These are phyloP conservation scores for Dorcus hopei DNA, from an alignment of 2,888 invertebrate genomes.

Conservation along the genomic window DNA sequence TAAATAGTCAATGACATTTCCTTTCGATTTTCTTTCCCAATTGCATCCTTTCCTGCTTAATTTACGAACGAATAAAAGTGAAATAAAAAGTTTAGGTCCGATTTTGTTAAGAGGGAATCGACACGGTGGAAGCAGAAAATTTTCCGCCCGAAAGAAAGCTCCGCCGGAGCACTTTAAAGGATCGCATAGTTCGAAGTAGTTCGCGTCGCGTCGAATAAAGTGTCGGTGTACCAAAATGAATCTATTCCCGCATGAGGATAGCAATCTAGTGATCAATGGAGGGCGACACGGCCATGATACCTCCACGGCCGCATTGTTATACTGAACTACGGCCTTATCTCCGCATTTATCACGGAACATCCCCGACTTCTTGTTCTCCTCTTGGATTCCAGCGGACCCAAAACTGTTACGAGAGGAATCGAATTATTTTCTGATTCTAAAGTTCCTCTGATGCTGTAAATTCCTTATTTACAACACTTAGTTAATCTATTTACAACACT, in stretches of 20 bases:
- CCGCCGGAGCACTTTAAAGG: conserved; percentile 11
- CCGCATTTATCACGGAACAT: conserved; percentile 40
- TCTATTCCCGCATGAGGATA: conserved; percentile 47
- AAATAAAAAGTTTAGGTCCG: not conserved
- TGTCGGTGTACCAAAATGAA: conserved; percentile 48
- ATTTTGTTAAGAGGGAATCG: not conserved
- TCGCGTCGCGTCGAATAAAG: conserved; percentile 28
- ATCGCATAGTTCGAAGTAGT: conserved; percentile 12
- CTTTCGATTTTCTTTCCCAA: too few relatives aligned
- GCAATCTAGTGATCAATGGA: conserved; percentile 47
- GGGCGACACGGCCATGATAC: conserved; percentile 43
- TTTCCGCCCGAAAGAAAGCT: conserved; percentile 13
- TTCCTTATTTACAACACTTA: too few relatives aligned
- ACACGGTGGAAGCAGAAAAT: conserved; percentile 2
- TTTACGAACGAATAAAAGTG: not conserved
- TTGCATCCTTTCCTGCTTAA: not conserved
- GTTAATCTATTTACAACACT: too few relatives aligned
- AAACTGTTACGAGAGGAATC: conserved; percentile 8
- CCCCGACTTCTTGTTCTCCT: conserved; percentile 22
- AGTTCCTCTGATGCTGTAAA: too few relatives aligned
- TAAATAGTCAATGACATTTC: too few relatives aligned
- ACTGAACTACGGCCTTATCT: conserved; percentile 48
- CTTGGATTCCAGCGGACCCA: conserved; percentile 2
- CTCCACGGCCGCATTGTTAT: conserved; percentile 46
- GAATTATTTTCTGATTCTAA: too few relatives aligned